Evolutionary conservation across 1,140 invertebrate genomes (phyloP), one percentile per base, ranked within the genome.

Genomic region (Sinonovacula constricta): DNA sequence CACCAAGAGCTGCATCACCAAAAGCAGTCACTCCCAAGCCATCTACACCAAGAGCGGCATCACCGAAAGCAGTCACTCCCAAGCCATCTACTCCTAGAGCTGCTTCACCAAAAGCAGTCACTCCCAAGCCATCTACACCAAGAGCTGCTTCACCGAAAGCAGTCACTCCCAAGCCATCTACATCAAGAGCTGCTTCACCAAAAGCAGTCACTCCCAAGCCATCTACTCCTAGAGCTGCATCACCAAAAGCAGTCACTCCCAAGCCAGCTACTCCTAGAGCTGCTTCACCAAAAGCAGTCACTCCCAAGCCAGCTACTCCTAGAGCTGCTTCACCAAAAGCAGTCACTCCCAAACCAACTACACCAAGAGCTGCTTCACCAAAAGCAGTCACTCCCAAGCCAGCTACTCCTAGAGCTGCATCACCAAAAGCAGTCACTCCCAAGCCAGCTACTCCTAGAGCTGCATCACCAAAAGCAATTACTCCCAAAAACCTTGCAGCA

Each of bases 111-210:
- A 63, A 30, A 31, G 70, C 36, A 24, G 15, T 26, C 3, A 72
- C 26, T 51, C 70, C 34, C 30, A 72, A 74, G n/a, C 45, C 60
- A 10, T 49, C 51, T 24, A 56, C 62, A 54, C 65, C 74, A 0
- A 77, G 54, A 30, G 26, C 51, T 2, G 22, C 24, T 18, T 59
- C 51, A 5, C 74, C 63, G 31, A 59, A 56, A 49, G 62, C 34
- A 59, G 63, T 65, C 18, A 76, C 62, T 28, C 74, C 74, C 22
- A 74, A 54, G 28, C 18, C 51, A 54, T 34, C 51, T 36, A 76
- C 51, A 57, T 54, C 63, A 18, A 77, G 49, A 28, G 33, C 36
- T 45, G 54, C 26, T 5, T 59, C 31, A n/a, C 74, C 74, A 68
- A 77, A 39, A 67, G 22, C 28, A 53, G 26, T 34, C 1, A 77